Conservation (phyloP, 2,888 invertebrate species). For the Erebia epiphron region DNA sequence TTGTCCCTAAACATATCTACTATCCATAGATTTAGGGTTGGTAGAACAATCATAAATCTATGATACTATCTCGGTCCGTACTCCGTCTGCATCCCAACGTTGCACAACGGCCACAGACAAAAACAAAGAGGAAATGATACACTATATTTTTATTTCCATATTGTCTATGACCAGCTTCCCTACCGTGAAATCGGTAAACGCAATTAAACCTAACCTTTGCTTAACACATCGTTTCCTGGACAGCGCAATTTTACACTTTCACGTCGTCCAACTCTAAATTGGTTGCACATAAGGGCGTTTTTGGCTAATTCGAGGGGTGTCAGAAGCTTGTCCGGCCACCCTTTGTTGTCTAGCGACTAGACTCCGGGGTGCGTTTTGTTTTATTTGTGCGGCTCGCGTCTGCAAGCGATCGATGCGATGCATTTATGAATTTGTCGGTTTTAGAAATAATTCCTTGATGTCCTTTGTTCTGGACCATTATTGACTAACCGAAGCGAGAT, state of each 20-base stretch:
- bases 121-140: slow-evolving; percentile 1
- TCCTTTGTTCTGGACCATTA: slow-evolving; percentile 8
- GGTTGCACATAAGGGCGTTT: slow-evolving; percentile 41
- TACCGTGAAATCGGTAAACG: slow-evolving; percentile 73
- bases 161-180: slow-evolving; percentile 44
- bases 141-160: slow-evolving; percentile 15
- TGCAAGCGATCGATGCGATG: slow-evolving; percentile 49
- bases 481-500: too few species aligned
- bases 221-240: slow-evolving; percentile 73
- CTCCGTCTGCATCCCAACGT: not conserved
- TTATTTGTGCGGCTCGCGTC: slow-evolving; percentile 66
- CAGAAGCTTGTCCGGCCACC: slow-evolving; percentile 58
- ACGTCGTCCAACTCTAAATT: slow-evolving; percentile 37
- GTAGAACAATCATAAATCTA: too few species aligned
- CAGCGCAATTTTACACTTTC: slow-evolving; percentile 35
- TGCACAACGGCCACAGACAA: not conserved
- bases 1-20: too few species aligned
- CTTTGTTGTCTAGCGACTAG: slow-evolving; percentile 80
- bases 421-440: slow-evolving; percentile 48
- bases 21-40: too few species aligned
- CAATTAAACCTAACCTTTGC: slow-evolving; percentile 74
- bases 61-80: too few species aligned
- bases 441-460: slow-evolving; percentile 31
- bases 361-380: slow-evolving; percentile 73
- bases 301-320: slow-evolving; percentile 39